Conservation (phyloP, 2,113 vertebrate species). For the Anser brachyrhynchus region DNA sequence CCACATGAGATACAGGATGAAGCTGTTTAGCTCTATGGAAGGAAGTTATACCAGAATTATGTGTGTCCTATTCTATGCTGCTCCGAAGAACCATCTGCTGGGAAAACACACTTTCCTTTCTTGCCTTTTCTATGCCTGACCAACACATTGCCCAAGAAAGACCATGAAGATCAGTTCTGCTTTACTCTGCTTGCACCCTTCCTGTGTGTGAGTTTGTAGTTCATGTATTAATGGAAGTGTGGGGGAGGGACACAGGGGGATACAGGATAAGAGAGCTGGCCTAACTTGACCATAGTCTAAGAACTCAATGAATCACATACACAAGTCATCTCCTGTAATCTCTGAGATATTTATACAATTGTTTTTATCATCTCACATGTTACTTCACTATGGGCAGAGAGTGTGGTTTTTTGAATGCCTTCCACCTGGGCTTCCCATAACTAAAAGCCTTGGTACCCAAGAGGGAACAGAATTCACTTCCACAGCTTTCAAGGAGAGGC, state of each 20-base stretch:
- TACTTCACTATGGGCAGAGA: background rate
- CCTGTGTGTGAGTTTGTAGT: background rate
- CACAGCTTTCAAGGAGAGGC: background rate
- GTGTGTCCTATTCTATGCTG: background rate
- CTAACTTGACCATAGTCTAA: background rate
- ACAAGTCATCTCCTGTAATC: constrained; percentile 3
- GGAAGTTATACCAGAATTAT: background rate
- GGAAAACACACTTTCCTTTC: background rate
- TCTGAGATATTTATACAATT: background rate
- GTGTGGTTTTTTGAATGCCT: background rate
- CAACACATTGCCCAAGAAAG: background rate
- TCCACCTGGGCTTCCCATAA: background rate
- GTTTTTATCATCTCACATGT: background rate
- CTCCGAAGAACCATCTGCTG: background rate
- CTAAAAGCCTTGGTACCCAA: background rate
- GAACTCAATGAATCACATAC: background rate
- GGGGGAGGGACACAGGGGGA: background rate
- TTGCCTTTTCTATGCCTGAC: background rate
- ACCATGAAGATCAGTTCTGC: background rate
- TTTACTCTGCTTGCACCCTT: background rate
- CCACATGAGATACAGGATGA: constrained; percentile 43
- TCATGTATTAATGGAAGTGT: background rate
- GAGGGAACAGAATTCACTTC: constrained; percentile 4
- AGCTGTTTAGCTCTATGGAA: background rate
- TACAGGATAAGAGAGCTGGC: background rate